A percentile compares a stretch with the other conserved stretches of the same genome.
These are phyloP conservation scores for Triplophysa tibetana DNA, from an alignment of 2,113 vertebrate genomes.

Conservation along the genomic window DNA sequence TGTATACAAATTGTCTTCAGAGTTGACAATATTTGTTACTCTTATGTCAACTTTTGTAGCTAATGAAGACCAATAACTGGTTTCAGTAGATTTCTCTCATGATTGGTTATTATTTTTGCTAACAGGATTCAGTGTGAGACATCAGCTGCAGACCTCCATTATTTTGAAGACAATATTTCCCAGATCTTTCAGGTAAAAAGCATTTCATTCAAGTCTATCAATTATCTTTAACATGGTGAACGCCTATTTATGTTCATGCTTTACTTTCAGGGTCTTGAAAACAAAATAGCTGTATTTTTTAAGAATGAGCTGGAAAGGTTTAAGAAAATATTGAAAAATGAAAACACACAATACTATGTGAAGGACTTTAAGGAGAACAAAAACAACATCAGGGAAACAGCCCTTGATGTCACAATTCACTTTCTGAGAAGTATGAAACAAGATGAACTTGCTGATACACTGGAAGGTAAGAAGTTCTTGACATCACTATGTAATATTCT, in stretches of 20 bases:
- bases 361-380: neutral
- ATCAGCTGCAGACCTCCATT: neutral
- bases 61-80: too few species aligned
- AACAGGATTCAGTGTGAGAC: neutral
- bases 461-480: slow-evolving; percentile 23
- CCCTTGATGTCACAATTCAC: slow-evolving; percentile 34
- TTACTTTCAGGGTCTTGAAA: slow-evolving; percentile 12
- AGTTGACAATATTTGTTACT: too few species aligned
- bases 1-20: too few species aligned
- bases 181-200: neutral
- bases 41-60: too few species aligned
- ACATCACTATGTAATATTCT: neutral
- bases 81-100: too few species aligned
- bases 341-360: slow-evolving; percentile 26
- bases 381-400: neutral
- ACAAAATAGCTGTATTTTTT: slow-evolving; percentile 22
- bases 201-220: too few species aligned
- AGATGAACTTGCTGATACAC: slow-evolving; percentile 15
- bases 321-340: slow-evolving; percentile 14
- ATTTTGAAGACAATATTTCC: neutral
- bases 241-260: neutral
- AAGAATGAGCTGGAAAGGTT: slow-evolving; percentile 38
- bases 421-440: slow-evolving; percentile 15
- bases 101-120: neutral
- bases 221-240: too few species aligned